Percentiles rank a stretch among this genome's conserved stretches.
Evolutionary conservation across 2,797 vertebrate species (phyloP).

Genomic region (Schizopygopsis malacanthus): DNA sequence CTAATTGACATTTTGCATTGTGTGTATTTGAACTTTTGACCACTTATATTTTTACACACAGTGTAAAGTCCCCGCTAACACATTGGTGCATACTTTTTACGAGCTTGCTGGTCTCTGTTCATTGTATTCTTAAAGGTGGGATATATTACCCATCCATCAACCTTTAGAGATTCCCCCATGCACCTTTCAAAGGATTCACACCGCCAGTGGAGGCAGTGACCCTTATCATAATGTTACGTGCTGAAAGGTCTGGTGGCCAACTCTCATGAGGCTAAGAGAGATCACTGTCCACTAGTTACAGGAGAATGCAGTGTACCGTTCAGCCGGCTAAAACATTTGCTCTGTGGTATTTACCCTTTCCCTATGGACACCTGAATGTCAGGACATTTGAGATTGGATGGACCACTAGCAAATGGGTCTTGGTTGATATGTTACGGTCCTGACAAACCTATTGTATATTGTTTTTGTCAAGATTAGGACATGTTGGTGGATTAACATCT

Average conservation of each 20-base stretch:
- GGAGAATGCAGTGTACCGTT: conserved; percentile 9
- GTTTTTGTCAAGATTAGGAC: background rate
- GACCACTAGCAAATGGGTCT: conserved; percentile 12
- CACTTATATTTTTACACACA: background rate
- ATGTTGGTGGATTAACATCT: background rate
- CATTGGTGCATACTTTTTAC: conserved; percentile 1
- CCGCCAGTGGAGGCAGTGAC: conserved; percentile 23
- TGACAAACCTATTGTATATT: background rate
- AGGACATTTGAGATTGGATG: background rate
- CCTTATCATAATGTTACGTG: conserved; percentile 24
- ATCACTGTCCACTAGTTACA: conserved; percentile 10
- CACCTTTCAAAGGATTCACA: background rate
- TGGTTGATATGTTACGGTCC: background rate
- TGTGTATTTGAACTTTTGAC: background rate
- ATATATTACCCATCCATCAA: conserved; percentile 42
- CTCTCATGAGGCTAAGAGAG: conserved; percentile 8
- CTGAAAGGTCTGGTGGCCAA: background rate
- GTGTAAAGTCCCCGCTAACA: conserved; percentile 24
- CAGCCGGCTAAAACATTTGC: background rate
- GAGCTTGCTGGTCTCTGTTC: background rate
- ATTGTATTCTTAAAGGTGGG: conserved; percentile 11
- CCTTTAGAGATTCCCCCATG: conserved; percentile 11
- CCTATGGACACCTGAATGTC: conserved; percentile 9
- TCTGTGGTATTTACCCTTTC: background rate
- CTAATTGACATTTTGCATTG: background rate